Percentiles rank a stretch among this genome's conserved stretches.
Conservation (phyloP, 2,888 invertebrate species). For the Eudemis profundana region DNA sequence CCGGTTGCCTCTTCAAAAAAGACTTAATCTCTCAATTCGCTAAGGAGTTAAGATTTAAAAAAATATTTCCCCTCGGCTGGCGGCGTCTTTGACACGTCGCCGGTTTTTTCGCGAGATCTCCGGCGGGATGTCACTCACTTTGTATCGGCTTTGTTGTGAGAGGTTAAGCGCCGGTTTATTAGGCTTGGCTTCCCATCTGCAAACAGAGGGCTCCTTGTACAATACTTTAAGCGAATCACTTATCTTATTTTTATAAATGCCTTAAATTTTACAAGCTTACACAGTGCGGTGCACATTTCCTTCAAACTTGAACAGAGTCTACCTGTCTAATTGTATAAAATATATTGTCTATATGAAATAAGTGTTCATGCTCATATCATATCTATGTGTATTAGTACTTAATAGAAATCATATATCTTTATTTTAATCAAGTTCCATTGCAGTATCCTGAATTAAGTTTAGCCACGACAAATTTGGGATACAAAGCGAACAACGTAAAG, state of each 20-base stretch:
- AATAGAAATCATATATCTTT: neutral
- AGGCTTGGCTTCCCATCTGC: conserved; percentile 79
- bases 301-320: no score
- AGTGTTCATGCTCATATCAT: no score
- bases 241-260: conserved; percentile 22
- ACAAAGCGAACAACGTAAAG: conserved; percentile 25
- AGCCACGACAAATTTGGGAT: conserved; percentile 23
- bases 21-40: conserved; percentile 86
- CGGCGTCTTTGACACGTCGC: conserved; percentile 85
- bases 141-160: conserved; percentile 83
- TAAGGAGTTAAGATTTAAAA: conserved; percentile 85
- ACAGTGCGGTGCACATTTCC: neutral
- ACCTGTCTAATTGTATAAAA: no score
- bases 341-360: no score
- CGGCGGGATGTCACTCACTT: conserved; percentile 83
- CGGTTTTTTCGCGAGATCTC: conserved; percentile 82
- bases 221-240: conserved; percentile 32
- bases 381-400: neutral
- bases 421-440: neutral
- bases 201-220: conserved; percentile 70
- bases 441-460: neutral
- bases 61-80: conserved; percentile 81
- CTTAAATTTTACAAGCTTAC: neutral
- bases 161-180: conserved; percentile 84
- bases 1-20: conserved; percentile 87